A percentile compares a stretch with the other conserved stretches of the same genome.
phyloP scores from a whole-genome alignment of 2,797 vertebrate genomes.

The Eospalax fontanierii region DNA sequence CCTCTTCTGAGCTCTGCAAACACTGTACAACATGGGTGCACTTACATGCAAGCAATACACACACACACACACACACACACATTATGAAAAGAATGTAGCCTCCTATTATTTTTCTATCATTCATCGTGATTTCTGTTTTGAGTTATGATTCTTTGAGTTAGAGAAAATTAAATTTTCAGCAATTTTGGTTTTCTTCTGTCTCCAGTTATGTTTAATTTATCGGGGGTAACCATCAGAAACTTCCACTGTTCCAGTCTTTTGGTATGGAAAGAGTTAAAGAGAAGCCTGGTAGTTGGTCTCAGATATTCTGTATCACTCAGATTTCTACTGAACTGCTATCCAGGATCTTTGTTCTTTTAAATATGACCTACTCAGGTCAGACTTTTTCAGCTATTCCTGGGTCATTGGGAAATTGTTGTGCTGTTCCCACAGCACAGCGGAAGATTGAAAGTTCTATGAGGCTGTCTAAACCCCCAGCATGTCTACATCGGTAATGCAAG shows the following conservation, averaged over 20 bases:
- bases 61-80: too few species aligned
- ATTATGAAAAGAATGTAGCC: not conserved
- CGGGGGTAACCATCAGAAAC: not conserved
- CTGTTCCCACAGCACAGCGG: not conserved
- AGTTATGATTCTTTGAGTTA: constrained; percentile 49
- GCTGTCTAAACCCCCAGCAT: not conserved
- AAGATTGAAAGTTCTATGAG: not conserved
- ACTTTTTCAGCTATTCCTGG: not conserved
- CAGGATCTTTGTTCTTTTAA: not conserved
- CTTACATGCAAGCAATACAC: too few species aligned
- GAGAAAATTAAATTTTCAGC: constrained; percentile 24
- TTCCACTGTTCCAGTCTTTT: not conserved
- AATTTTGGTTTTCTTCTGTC: constrained; percentile 18
- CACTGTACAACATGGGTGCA: too few species aligned
- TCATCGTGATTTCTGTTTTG: constrained; percentile 64
- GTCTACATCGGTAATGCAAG: not conserved
- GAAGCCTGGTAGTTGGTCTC: not conserved
- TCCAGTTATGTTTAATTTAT: constrained; percentile 33
- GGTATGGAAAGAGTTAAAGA: not conserved
- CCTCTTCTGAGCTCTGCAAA: too few species aligned
- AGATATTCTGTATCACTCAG: not conserved
- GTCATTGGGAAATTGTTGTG: not conserved
- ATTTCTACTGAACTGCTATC: not conserved
- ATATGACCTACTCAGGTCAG: not conserved
- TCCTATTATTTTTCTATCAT: not conserved